Evolutionary conservation across 2,888 invertebrate genomes (phyloP).

Genomic region (Monoplex corrugatus): DNA sequence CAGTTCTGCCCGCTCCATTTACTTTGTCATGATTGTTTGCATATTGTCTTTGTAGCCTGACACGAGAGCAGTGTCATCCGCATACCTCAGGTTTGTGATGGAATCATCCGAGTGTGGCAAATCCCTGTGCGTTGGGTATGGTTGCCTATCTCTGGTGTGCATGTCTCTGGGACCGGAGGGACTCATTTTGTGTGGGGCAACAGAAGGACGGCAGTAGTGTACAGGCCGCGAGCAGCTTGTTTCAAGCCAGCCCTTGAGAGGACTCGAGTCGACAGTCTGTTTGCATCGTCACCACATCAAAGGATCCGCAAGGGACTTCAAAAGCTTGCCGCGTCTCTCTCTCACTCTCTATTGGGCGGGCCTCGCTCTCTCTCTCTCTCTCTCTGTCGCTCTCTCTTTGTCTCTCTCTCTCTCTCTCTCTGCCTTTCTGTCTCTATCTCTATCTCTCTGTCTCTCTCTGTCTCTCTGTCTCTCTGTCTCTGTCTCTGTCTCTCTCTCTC

Average conservation of each 20-base stretch:
- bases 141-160: neutral
- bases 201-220: too few relatives aligned
- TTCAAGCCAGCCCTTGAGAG: neutral
- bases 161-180: too few relatives aligned
- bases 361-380: neutral
- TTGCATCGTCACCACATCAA: conserved; percentile 42
- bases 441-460: neutral
- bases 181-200: too few relatives aligned
- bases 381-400: neutral
- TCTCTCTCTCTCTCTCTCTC: conserved; percentile 1
- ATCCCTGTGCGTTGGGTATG: neutral
- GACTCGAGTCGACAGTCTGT: conserved; percentile 20
- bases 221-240: neutral
- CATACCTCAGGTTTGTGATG: too few relatives aligned
- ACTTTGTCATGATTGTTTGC: too few relatives aligned
- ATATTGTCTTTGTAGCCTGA: too few relatives aligned
- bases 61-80: too few relatives aligned
- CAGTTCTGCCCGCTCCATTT: too few relatives aligned
- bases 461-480: too few relatives aligned
- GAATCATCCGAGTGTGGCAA: too few relatives aligned
- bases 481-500: too few relatives aligned
- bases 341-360: neutral
- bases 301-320: conserved; percentile 32
- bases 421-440: too few relatives aligned
- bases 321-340: conserved; percentile 8